Evolutionary conservation across 2,113 vertebrate genomes (phyloP).

Genomic region (Origma solitaria): DNA sequence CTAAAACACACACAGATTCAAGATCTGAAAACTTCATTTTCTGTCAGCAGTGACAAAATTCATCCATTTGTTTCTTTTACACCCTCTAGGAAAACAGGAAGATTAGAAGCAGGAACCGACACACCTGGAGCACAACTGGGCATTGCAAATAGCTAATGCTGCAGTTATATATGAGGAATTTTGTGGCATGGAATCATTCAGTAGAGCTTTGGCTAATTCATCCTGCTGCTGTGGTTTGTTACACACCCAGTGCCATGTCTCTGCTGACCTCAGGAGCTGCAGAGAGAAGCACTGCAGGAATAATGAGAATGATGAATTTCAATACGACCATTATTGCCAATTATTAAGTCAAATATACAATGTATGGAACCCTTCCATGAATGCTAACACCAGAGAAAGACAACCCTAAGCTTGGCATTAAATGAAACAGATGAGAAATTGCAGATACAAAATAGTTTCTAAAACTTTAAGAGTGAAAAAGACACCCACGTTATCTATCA

Average conservation of each 20-base stretch:
- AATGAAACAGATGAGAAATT: not conserved
- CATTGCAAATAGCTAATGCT: not conserved
- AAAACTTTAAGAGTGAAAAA: not conserved
- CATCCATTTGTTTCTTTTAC: not conserved
- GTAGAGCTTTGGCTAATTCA: not conserved
- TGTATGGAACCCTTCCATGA: not conserved
- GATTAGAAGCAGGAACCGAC: not conserved
- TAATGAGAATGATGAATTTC: not conserved
- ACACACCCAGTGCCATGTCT: not conserved
- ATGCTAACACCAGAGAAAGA: not conserved
- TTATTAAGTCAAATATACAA: not conserved
- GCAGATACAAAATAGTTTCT: not conserved
- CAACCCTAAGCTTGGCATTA: not conserved
- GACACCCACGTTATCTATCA: not conserved
- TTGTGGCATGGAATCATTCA: not conserved
- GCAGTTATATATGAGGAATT: not conserved
- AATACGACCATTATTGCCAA: not conserved
- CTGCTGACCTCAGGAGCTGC: not conserved
- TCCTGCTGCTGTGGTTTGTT: not conserved
- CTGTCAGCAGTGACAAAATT: not conserved
- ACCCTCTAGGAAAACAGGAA: not conserved
- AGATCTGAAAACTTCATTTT: not conserved
- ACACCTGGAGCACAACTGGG: not conserved
- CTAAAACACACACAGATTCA: conserved; percentile 62
- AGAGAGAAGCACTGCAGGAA: not conserved